These are phyloP conservation scores for Leptinotarsa juncta DNA, from an alignment of 2,888 invertebrate genomes.

Conservation along the genomic window DNA sequence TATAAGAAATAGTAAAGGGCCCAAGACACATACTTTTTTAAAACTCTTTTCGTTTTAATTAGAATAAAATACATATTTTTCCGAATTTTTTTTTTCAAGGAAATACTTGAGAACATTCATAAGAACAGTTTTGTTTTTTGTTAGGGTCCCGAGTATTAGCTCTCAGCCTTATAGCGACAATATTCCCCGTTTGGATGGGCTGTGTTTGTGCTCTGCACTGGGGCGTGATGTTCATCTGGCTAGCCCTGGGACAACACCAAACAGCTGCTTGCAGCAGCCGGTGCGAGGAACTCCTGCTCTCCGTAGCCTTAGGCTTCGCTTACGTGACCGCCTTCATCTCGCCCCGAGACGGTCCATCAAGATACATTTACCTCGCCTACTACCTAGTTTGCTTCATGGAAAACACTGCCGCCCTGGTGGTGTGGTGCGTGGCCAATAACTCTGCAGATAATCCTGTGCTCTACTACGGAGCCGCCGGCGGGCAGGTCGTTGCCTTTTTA, in stretches of 20 bases:
- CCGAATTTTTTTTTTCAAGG: too few relatives aligned
- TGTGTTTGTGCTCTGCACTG: constrained; percentile 68
- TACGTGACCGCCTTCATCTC: constrained; percentile 73
- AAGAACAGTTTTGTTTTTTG: not conserved
- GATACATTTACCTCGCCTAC: constrained; percentile 67
- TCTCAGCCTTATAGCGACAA: constrained; percentile 69
- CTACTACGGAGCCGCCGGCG: constrained; percentile 64
- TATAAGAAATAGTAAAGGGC: too few relatives aligned
- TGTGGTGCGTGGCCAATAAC: constrained; percentile 66
- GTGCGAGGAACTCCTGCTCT: constrained; percentile 66
- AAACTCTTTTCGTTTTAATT: too few relatives aligned
- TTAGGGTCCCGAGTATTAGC: constrained; percentile 69
- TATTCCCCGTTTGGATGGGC: constrained; percentile 68
- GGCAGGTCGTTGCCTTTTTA: constrained; percentile 63
- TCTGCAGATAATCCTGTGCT: constrained; percentile 62
- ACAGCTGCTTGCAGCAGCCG: constrained; percentile 65
- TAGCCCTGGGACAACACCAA: constrained; percentile 66
- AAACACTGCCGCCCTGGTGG: constrained; percentile 66
- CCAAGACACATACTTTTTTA: too few relatives aligned
- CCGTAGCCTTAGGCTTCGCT: constrained; percentile 70
- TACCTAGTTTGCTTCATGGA: constrained; percentile 68
- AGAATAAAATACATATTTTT: too few relatives aligned
- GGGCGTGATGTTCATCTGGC: constrained; percentile 70
- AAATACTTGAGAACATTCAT: not conserved
- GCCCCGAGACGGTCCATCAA: constrained; percentile 71